Evolutionary conservation across 64 coral and sea anemone genomes (phyloP).

Genomic region (Trachythela sp.): DNA sequence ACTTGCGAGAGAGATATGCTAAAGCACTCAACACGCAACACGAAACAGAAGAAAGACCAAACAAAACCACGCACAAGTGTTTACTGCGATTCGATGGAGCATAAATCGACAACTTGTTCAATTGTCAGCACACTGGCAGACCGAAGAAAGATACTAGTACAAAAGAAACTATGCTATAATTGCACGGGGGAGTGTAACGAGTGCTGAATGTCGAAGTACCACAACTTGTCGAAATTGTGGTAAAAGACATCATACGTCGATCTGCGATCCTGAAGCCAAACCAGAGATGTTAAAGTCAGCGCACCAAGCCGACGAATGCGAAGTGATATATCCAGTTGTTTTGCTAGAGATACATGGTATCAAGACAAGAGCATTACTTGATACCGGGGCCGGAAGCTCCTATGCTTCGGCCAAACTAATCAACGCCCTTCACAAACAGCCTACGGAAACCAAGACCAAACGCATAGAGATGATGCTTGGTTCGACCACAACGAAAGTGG

Average conservation of each 20-base stretch:
- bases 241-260: slow-evolving; percentile 32
- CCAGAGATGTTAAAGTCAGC: background rate
- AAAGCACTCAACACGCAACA: too few relatives aligned
- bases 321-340: background rate
- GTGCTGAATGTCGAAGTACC: slow-evolving; percentile 33
- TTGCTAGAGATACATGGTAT: background rate
- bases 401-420: background rate
- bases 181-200: slow-evolving; percentile 22
- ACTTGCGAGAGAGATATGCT: too few relatives aligned
- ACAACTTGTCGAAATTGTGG: background rate
- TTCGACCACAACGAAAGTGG: background rate
- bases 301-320: background rate
- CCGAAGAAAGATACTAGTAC: slow-evolving; percentile 36
- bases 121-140: background rate
- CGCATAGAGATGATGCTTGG: background rate
- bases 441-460: background rate
- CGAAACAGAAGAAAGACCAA: background rate
- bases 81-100: background rate
- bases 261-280: slow-evolving; percentile 20
- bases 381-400: background rate
- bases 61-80: background rate
- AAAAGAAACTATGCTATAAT: slow-evolving; percentile 51
- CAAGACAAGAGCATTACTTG: background rate
- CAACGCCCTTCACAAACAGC: background rate
- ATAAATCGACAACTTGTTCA: background rate